Conservation (phyloP, 1,140 invertebrate genomes). For the Camponotus pennsylvanicus region DNA sequence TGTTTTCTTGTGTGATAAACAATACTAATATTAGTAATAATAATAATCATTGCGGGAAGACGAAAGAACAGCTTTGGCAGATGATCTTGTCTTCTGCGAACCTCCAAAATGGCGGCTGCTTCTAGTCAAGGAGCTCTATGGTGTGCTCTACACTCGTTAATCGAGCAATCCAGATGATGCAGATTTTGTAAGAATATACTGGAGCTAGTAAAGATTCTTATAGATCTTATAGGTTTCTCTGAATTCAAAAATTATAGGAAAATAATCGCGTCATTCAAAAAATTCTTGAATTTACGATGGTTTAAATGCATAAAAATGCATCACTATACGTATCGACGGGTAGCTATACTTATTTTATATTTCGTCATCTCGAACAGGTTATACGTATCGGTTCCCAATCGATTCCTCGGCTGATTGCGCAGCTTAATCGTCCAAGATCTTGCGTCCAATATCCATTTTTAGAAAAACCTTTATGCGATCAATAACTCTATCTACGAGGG, state of each 20-base stretch:
- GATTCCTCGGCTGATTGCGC: constrained; percentile 53
- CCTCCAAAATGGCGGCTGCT: constrained; percentile 34
- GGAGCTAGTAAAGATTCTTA: not conserved
- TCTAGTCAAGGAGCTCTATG: constrained; percentile 32
- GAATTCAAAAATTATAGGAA: not conserved
- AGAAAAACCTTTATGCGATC: constrained; percentile 54
- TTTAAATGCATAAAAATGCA: constrained; percentile 30
- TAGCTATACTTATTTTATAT: not conserved
- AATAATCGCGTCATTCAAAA: not conserved
- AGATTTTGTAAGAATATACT: constrained; percentile 33
- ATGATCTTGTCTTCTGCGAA: constrained; percentile 46
- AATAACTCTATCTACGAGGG: constrained; percentile 38
- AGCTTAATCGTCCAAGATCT: constrained; percentile 58
- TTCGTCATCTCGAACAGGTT: constrained; percentile 58
- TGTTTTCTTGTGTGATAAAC: constrained; percentile 10
- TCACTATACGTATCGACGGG: constrained; percentile 17
- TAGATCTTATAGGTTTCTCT: not conserved
- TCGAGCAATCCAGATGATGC: constrained; percentile 38
- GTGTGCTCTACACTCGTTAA: constrained; percentile 35
- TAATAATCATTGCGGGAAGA: constrained; percentile 56
- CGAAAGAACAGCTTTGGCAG: constrained; percentile 56
- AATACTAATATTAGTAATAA: constrained; percentile 53
- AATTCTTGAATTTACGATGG: not conserved
- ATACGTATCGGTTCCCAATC: constrained; percentile 45
- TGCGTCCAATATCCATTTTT: constrained; percentile 49